These are phyloP conservation scores for Abscondita cerata DNA, from an alignment of 2,888 invertebrate genomes.

Conservation along the genomic window DNA sequence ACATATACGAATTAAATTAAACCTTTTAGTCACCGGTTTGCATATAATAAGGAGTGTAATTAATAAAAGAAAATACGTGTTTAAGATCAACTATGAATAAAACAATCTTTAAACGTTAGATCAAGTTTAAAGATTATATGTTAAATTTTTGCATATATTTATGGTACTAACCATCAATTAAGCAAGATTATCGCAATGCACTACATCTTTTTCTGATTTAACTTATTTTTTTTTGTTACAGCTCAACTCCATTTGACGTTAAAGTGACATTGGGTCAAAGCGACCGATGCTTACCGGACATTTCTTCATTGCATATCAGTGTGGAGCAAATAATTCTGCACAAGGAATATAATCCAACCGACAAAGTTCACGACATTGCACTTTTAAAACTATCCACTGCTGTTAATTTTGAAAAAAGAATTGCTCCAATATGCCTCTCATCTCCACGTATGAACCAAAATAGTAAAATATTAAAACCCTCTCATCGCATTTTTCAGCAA, in stretches of 20 bases:
- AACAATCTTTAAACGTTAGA: no score
- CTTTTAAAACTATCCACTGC: constrained; percentile 62
- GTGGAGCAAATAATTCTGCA: constrained; percentile 62
- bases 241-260: constrained; percentile 57
- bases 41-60: no score
- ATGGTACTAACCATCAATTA: no score
- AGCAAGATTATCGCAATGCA: no score
- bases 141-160: no score
- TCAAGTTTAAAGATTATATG: no score
- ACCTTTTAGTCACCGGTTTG: no score
- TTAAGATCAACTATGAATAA: no score
- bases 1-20: no score
- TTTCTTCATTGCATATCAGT: constrained; percentile 61
- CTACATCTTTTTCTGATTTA: no score
- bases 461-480: not conserved
- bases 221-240: constrained; percentile 34
- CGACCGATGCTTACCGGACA: constrained; percentile 62
- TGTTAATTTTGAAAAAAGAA: constrained; percentile 60
- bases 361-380: constrained; percentile 66
- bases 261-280: constrained; percentile 64
- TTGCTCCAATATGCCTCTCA: constrained; percentile 67
- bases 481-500: constrained; percentile 47
- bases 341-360: constrained; percentile 62
- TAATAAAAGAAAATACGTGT: no score
- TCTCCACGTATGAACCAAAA: constrained; percentile 54